phyloP scores from a whole-genome alignment of 2,888 invertebrate genomes.

The Apotomis betuletana region DNA sequence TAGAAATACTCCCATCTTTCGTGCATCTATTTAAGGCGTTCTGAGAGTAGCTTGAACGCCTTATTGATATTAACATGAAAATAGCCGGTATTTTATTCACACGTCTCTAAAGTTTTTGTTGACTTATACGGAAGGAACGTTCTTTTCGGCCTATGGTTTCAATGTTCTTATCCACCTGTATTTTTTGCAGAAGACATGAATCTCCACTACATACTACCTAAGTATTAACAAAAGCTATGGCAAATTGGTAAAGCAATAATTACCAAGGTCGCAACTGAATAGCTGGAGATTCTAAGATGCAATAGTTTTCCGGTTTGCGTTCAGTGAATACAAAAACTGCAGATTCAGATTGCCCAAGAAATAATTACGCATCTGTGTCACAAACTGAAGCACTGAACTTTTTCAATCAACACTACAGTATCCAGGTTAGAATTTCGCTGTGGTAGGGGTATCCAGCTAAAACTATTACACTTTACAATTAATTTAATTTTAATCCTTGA shows the following conservation, averaged over 20 bases:
- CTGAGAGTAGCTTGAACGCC: background rate
- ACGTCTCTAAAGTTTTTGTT: background rate
- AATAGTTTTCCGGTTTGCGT: slow-evolving; percentile 24
- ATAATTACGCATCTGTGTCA: slow-evolving; percentile 2
- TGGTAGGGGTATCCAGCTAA: slow-evolving; percentile 14
- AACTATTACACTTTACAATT: slow-evolving; percentile 41
- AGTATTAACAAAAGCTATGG: slow-evolving; percentile 7
- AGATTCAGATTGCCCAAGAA: slow-evolving; percentile 10
- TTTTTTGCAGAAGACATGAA: slow-evolving; percentile 20
- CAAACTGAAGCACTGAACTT: slow-evolving; percentile 4
- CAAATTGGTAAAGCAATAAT: slow-evolving; percentile 4
- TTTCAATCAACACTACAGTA: background rate
- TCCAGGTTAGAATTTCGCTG: background rate
- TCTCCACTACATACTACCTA: slow-evolving; percentile 15
- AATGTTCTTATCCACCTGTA: slow-evolving; percentile 1
- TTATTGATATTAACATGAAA: background rate
- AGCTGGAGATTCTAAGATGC: slow-evolving; percentile 19
- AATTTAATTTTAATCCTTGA: slow-evolving; percentile 63
- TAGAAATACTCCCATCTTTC: slow-evolving; percentile 8
- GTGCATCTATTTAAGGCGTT: slow-evolving; percentile 1
- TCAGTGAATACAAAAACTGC: slow-evolving; percentile 17
- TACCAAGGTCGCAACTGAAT: slow-evolving; percentile 16
- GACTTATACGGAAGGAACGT: background rate
- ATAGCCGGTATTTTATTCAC: background rate
- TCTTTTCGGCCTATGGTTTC: background rate